A percentile compares a stretch with the other conserved stretches of the same genome.
Conservation (phyloP, 2,113 vertebrate species). For the Heliornis fulica region DNA sequence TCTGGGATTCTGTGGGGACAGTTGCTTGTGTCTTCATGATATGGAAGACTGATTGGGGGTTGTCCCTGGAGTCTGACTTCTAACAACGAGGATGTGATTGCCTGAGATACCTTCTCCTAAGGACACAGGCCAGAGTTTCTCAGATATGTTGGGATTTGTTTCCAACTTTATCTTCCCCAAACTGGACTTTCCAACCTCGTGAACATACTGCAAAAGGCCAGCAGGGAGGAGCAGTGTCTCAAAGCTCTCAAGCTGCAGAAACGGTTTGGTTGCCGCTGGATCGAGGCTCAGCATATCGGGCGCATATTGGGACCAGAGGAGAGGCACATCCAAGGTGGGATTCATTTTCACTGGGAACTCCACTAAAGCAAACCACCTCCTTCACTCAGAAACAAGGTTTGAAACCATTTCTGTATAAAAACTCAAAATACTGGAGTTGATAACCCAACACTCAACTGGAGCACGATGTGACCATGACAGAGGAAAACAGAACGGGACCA, state of each 20-base stretch:
- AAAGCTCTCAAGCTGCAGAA: neutral
- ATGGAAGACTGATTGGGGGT: neutral
- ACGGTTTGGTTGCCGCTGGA: neutral
- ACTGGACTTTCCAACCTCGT: neutral
- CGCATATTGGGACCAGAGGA: neutral
- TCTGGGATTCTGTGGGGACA: no score
- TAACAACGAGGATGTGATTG: neutral
- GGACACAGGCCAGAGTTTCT: neutral
- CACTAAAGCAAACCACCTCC: neutral
- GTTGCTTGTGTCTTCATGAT: neutral
- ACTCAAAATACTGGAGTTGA: neutral
- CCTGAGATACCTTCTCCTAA: neutral
- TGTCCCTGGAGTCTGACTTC: neutral
- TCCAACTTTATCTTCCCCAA: neutral
- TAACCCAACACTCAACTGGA: slow-evolving; percentile 24
- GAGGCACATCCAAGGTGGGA: neutral
- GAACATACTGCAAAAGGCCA: neutral
- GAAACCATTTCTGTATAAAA: neutral
- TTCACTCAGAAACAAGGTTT: neutral
- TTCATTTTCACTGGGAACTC: neutral
- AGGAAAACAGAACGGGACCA: neutral
- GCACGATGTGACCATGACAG: neutral
- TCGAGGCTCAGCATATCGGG: neutral
- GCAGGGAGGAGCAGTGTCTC: rapidly evolving
- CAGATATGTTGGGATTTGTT: neutral